Conservation (phyloP, 2,113 vertebrate species). For the Aegotheles bennettii region DNA sequence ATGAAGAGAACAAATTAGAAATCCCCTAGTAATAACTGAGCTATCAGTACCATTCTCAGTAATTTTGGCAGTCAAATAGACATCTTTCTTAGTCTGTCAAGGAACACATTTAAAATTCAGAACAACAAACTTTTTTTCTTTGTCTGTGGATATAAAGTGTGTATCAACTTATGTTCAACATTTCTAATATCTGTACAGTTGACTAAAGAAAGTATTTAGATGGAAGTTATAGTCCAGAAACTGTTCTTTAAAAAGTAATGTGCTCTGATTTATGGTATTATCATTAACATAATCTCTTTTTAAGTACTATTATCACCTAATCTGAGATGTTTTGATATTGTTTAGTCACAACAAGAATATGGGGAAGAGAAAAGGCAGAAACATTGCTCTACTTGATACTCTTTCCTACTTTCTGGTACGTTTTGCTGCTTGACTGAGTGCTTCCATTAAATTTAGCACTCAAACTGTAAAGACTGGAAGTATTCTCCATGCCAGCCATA, state of each 20-base stretch:
- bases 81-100: neutral
- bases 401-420: neutral
- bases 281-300: neutral
- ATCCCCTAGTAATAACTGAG: neutral
- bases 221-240: neutral
- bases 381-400: neutral
- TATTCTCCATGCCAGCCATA: neutral
- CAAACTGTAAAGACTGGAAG: neutral
- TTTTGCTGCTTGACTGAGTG: neutral
- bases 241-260: neutral
- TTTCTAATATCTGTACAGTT: neutral
- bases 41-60: neutral
- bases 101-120: neutral
- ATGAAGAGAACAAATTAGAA: slow-evolving; percentile 40
- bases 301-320: neutral
- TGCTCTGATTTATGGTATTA: neutral
- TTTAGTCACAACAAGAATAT: neutral
- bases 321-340: neutral
- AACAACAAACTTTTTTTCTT: neutral
- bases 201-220: neutral
- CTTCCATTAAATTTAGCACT: neutral
- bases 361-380: neutral
- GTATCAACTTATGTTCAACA: neutral
- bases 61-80: neutral
- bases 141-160: neutral